Evolutionary conservation across 2,113 vertebrate species (phyloP).

Genomic region (Pontoporia blainvillei): DNA sequence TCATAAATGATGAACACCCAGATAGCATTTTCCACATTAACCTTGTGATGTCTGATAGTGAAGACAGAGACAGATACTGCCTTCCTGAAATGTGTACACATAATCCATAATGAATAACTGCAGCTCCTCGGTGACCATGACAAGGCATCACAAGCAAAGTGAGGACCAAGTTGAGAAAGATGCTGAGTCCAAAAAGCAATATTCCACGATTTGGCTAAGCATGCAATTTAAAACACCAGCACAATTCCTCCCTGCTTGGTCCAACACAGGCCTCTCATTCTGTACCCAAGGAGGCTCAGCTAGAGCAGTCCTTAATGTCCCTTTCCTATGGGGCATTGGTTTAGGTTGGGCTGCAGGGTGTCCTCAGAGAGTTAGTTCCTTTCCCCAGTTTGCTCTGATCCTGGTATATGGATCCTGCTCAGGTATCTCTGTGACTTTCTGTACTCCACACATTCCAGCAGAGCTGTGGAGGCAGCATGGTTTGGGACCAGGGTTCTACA

Average conservation of each 20-base stretch:
- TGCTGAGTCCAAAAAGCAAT: neutral
- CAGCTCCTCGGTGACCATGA: neutral
- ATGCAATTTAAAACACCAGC: neutral
- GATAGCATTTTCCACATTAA: conserved; percentile 47
- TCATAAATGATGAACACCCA: conserved; percentile 49
- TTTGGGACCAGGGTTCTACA: neutral
- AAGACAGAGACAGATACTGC: conserved; percentile 62
- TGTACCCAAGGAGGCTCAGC: neutral
- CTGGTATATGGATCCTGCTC: neutral
- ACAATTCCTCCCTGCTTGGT: neutral
- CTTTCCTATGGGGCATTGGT: neutral
- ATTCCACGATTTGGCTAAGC: neutral
- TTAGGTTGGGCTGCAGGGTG: neutral
- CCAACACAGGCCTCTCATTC: neutral
- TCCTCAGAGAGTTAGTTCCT: neutral
- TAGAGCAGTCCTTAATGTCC: neutral
- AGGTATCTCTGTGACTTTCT: neutral
- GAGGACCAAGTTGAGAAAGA: neutral
- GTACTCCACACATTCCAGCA: neutral
- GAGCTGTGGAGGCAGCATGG: neutral
- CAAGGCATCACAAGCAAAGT: neutral
- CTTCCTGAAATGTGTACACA: neutral
- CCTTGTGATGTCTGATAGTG: conserved; percentile 64
- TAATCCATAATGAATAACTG: conserved; percentile 45
- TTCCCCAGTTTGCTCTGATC: neutral